Evolutionary conservation across 2,113 vertebrate genomes (phyloP).

Genomic region (Chaetorhynchus papuensis): DNA sequence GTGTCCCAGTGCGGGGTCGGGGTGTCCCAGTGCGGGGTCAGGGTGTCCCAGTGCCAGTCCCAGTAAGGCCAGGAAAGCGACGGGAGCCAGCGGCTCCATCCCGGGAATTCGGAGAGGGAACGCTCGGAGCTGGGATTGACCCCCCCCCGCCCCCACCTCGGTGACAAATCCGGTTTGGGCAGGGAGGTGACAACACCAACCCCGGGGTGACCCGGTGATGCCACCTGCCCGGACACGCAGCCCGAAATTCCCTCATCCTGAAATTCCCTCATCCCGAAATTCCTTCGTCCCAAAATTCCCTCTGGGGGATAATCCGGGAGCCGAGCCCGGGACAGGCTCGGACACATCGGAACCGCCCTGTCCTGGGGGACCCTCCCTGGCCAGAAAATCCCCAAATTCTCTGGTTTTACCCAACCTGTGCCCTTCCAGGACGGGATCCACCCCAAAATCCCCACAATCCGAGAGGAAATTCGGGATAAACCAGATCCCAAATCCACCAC

Average conservation of each 20-base stretch:
- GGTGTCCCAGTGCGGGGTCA: conserved; percentile 3
- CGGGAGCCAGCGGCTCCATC: not conserved
- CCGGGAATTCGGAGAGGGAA: not conserved
- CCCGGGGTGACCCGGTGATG: not conserved
- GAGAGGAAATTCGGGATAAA: rapidly evolving
- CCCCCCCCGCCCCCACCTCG: no score
- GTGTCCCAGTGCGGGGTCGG: conserved; percentile 11
- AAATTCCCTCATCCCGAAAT: not conserved
- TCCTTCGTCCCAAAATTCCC: not conserved
- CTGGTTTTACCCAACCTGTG: rapidly evolving
- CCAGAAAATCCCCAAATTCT: not conserved
- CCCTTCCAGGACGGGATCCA: rapidly evolving
- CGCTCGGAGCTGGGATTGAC: not conserved
- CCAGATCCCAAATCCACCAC: rapidly evolving
- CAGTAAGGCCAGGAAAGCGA: not conserved
- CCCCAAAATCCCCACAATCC: rapidly evolving
- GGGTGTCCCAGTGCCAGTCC: not conserved
- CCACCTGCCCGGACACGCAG: not conserved
- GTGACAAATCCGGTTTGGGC: not conserved
- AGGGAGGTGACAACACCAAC: not conserved
- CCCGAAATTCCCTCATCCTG: not conserved
- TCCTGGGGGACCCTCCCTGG: not conserved
- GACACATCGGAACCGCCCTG: not conserved
- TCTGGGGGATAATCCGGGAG: not conserved
- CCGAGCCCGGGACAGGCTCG: not conserved